phyloP scores from a whole-genome alignment of 1,140 invertebrate species.

The Drosophila tropicalis region DNA sequence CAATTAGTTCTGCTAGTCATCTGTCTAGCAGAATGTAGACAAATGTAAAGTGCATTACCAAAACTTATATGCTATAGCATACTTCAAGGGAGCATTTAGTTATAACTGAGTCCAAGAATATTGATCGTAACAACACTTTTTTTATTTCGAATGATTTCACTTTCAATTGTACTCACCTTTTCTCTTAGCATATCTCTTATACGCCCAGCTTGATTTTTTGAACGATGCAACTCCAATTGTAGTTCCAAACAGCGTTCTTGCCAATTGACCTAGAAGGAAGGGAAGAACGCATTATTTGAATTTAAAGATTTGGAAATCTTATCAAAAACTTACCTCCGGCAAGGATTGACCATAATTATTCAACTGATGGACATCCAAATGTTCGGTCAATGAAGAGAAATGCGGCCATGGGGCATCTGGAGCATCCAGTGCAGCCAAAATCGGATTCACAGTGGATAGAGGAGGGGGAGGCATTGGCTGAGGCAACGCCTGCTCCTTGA shows the following conservation, averaged over 20 bases:
- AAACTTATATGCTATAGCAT: too few species aligned
- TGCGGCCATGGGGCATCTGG: constrained; percentile 81
- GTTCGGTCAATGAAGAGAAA: constrained; percentile 77
- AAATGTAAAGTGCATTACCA: neutral
- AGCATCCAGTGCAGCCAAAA: constrained; percentile 61
- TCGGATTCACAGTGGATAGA: constrained; percentile 43
- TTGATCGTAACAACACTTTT: neutral
- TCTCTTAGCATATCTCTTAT: constrained; percentile 93
- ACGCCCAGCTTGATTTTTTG: constrained; percentile 91
- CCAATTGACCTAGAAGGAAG: constrained; percentile 86
- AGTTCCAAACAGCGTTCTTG: constrained; percentile 92
- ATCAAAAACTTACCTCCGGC: constrained; percentile 62
- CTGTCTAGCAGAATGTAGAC: too few species aligned
- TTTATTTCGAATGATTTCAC: neutral
- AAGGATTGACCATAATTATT: constrained; percentile 78
- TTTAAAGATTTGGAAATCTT: neutral
- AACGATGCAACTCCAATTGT: constrained; percentile 92
- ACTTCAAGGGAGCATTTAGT: too few species aligned
- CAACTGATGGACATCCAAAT: constrained; percentile 78
- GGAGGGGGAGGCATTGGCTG: neutral
- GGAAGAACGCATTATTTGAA: neutral
- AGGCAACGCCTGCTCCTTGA: constrained; percentile 32
- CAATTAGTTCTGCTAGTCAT: neutral
- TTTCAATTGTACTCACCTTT: constrained; percentile 87
- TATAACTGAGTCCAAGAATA: too few species aligned